A percentile compares a stretch with the other conserved stretches of the same genome.
Evolutionary conservation across 1,140 invertebrate genomes (phyloP).

Genomic region (Alviniconcha marisindica): DNA sequence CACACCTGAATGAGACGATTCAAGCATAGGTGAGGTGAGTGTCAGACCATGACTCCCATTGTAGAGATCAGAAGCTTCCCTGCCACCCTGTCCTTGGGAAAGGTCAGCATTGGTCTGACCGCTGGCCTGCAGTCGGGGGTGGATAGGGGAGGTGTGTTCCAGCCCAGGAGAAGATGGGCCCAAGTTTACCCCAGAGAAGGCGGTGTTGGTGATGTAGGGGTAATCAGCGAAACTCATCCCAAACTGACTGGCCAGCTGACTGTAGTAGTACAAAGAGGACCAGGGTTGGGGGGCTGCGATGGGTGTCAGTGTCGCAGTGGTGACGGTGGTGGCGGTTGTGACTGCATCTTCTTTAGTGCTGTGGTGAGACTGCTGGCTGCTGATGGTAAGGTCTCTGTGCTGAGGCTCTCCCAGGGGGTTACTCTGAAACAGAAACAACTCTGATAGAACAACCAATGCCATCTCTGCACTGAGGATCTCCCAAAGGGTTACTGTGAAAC

Average conservation of each 20-base stretch:
- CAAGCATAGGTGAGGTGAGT: neutral
- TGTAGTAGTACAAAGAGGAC: slow-evolving; percentile 53
- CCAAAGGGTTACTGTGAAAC: too few species aligned
- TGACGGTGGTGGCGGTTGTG: neutral
- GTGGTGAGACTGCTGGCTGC: too few species aligned
- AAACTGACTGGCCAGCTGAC: slow-evolving; percentile 51
- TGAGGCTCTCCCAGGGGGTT: too few species aligned
- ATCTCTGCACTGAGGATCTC: too few species aligned
- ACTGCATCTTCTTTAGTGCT: too few species aligned
- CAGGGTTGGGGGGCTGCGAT: slow-evolving; percentile 26
- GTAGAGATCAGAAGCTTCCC: slow-evolving; percentile 7
- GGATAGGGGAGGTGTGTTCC: slow-evolving; percentile 21
- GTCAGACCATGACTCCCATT: neutral
- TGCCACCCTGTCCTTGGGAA: neutral
- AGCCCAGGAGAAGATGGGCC: neutral
- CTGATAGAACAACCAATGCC: too few species aligned
- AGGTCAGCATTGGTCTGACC: slow-evolving; percentile 23
- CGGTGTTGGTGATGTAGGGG: slow-evolving; percentile 14
- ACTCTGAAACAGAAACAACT: too few species aligned
- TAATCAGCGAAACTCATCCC: slow-evolving; percentile 50
- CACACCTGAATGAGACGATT: neutral
- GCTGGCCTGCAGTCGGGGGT: neutral
- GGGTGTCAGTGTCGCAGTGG: neutral
- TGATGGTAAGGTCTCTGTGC: too few species aligned
- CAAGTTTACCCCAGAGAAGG: neutral